Evolutionary conservation across 2,797 vertebrate genomes (phyloP), one percentile per base, ranked within the genome.

Genomic region (Poeciliopsis presidionis): DNA sequence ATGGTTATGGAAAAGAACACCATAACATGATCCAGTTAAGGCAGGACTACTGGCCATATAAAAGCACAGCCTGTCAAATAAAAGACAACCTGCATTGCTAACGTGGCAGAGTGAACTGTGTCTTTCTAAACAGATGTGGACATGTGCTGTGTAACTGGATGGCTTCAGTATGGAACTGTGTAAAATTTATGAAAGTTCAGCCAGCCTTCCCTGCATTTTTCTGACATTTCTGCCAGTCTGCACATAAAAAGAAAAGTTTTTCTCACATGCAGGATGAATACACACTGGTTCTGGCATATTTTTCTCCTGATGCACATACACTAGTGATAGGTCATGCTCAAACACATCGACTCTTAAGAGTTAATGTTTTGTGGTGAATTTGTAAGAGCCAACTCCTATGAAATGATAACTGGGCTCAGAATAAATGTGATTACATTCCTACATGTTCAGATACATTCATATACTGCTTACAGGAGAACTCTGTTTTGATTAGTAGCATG

Each of bases 221-320:
- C 76, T 81, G 86, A 90, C 87, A 91, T 84, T 84, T 87, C 77
- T 84, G 82, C 84, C 77, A 75, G 72, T 89, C 81, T 85, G 87
- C 81, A 83, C 86, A 78, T 41, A 82, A 43, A 88, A 59, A 72
- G 63, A 76, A 74, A 79, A 77, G 77, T 75, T 9, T 59, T 59
- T 30, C 45, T 30, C 57, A 55, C 75, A 75, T 0, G 72, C 33
- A 84, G 33, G 51, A 82, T 53, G 79, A 33, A 77, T n/a, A 73
- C 41, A 81, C 74, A 81, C 75, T 59, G 51, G 69, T 55, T 43
- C 46, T 73, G 33, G 33, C 33, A 71, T 65, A 71, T 69, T 69
- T 41, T 69, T 69, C 39, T 11, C 20, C 65, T 69, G 39, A 43
- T 43, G 36, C 39, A n/a, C 12, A 30, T 25, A 13, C 9, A 51